Evolutionary conservation across 2,113 vertebrate species (phyloP), one percentile per base, ranked within the genome.

Genomic region (Corvus cornix): DNA sequence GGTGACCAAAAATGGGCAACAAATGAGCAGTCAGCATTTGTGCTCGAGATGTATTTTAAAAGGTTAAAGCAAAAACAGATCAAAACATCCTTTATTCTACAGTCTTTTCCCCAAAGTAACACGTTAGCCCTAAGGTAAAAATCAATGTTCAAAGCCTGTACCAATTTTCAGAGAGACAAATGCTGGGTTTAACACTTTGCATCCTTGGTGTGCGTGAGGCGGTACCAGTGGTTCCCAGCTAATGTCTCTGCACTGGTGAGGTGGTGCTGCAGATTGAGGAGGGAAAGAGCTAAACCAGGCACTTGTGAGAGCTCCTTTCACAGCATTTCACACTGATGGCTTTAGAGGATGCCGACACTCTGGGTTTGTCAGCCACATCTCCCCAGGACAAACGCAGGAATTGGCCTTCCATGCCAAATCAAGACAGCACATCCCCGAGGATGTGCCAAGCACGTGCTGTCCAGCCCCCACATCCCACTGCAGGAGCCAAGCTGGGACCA

Each of bases 21-120:
- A 44, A 92, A 77, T 0, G 15, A 84, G 76, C 90, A 85, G 83
- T n/a, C 95, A 62, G 89, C 89, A 33, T 26, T 49, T 39, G 84
- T 77, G 85, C 63, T 93, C 11, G 55, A 91, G 84, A 69, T 78
- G 92, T 87, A 85, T 80, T 93, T 88, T 85, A 96, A 89, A 87
- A 97, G 94, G 94, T 48, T 44, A 84, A 95, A 92, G 93, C 82
- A 96, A 97, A 97, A 97, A 76, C 78, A 94, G 96, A 97, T 96
- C 95, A 97, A 97, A 97, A 78, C 70, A 66, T 58, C 70, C 95
- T 96, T 95, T 95, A 80, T 90, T 85, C 87, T 46, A 41, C 80
- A 66, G 53, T 90, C 35, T 37, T 91, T 94, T 97, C 94, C 96
- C 90, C 48, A 94, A 88, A 86, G 95, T 75, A 93, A 93, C 89